Evolutionary conservation across 2,113 vertebrate genomes (phyloP), one percentile per base, ranked within the genome.

Genomic region (Taxidea taxus): DNA sequence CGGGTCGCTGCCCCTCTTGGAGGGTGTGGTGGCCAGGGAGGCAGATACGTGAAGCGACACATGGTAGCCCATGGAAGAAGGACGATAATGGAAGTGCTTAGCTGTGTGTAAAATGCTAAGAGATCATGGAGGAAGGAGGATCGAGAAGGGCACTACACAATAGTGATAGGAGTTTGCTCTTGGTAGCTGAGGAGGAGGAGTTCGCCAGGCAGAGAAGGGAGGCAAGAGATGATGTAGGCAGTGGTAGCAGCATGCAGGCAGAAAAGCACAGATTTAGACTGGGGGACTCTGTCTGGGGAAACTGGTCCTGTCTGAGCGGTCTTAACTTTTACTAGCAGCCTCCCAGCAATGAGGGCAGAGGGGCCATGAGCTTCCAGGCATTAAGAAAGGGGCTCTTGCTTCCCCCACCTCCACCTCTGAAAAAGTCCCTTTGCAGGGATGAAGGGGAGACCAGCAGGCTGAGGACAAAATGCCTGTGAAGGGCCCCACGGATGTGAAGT

Each of bases 91-190:
- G 29, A 85, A 49, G 64, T 39, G 37, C 70, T 72, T 68, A 47
- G 27, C 2, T 27, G 25, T 4, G 20, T 81, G 49, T 51, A 3
- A 20, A 5, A 44, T 25, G 64, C 66, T 60, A 3, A 0, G 14
- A 60, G 25, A 60, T 21, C 62, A 14, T 0, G 80, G 25, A 49
- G n/a, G 64, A 91, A 60, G 47, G 20, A 68, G 51, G 12, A 37
- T 29, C 44, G 25, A 83, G 72, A 66, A 39, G 25, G 39, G 14
- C 29, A 70, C 96, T 98, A 97, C 15, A 95, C 89, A 97, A 87
- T 87, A 58, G n/a, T 4, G 15, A 37, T 37, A 70, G 13, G 5
- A 54, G 27, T 15, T 44, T 54, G 80, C 51, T 86, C 82, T 74
- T 60, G 47, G 60, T 47, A 72, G 51, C 4, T 68, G 78, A 83